Base-by-base conservation (phyloP, 2,888 invertebrate genomes). In the Resseliella maxima region DNA sequence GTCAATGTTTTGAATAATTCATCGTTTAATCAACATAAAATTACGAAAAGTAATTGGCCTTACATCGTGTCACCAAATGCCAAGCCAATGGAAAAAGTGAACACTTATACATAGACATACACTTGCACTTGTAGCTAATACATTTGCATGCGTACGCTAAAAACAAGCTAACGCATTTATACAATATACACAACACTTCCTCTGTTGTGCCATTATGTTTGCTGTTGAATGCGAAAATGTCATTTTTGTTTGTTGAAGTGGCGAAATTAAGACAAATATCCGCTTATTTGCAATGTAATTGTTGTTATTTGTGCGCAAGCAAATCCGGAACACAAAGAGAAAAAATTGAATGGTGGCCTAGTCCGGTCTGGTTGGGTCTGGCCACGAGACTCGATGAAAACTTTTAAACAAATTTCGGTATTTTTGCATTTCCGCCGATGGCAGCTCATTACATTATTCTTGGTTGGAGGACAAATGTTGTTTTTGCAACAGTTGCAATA, bases 1-100 rank as follows among this genome's bases (percentile, higher is more conserved):
- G 72, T 35, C 72, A 72, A 72, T 31, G 72, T 72, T 72, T 72
- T 72, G 72, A 72, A 72, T 72, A 72, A 72, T 72, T 31, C 72
- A 72, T 31, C 31, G 35, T 72, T 72, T 72, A 72, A 72, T 72
- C 72, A 72, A 72, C 72, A 72, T 72, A 72, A 72, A 72, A 72
- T 72, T 72, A 72, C 72, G 72, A 72, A 72, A 72, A 72, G 72
- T 72, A 72, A 72, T 72, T 72, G 72, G 72, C 72, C 72, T 72
- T 72, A 31, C 72, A 31, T 21, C 72, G 31, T 15, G 31, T 72
- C 15, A 15, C 72, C 31, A 72, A 72, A 72, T 31, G n/a, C 72
- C 2, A 72, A 27, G n/a, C n/a, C 59, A 6, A 59, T n/a, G 24
- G 59, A 3, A 59, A 24, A 59, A 27, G 46, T 2, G 18, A 41